These are phyloP conservation scores for Phrynocephalus forsythii DNA, from an alignment of 2,797 vertebrate genomes.

Conservation along the genomic window DNA sequence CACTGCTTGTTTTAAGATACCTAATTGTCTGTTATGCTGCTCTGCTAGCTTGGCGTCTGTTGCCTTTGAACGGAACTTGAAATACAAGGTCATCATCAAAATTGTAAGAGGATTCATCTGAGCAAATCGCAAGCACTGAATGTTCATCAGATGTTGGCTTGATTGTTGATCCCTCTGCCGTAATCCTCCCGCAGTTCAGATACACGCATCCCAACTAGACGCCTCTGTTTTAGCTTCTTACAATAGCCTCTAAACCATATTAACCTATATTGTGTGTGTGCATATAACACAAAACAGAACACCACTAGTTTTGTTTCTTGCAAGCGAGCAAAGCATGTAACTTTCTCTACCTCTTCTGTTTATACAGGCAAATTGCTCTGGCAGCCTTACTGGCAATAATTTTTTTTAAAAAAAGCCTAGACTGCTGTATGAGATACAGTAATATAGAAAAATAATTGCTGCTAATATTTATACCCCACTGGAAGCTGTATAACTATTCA, in stretches of 20 bases:
- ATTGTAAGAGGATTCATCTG: neutral
- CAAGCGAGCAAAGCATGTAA: neutral
- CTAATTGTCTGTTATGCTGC: neutral
- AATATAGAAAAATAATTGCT: neutral
- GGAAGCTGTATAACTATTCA: neutral
- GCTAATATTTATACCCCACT: neutral
- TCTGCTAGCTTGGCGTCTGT: neutral
- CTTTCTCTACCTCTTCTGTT: neutral
- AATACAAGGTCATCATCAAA: neutral
- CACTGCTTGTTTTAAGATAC: neutral
- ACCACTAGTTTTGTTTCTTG: neutral
- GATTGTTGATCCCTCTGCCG: neutral
- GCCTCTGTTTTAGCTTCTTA: neutral
- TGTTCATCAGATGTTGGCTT: neutral
- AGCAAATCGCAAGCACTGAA: neutral
- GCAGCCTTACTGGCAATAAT: neutral
- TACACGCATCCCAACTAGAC: fast-evolving
- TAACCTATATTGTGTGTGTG: no score
- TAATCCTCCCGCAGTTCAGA: neutral
- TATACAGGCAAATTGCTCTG: neutral
- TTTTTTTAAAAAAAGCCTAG: neutral
- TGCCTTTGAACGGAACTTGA: neutral
- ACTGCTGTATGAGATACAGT: neutral
- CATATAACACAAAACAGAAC: no score
- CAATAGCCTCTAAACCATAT: conserved; percentile 37